phyloP scores from a whole-genome alignment of 2,888 invertebrate genomes.

The Diaperis boleti region DNA sequence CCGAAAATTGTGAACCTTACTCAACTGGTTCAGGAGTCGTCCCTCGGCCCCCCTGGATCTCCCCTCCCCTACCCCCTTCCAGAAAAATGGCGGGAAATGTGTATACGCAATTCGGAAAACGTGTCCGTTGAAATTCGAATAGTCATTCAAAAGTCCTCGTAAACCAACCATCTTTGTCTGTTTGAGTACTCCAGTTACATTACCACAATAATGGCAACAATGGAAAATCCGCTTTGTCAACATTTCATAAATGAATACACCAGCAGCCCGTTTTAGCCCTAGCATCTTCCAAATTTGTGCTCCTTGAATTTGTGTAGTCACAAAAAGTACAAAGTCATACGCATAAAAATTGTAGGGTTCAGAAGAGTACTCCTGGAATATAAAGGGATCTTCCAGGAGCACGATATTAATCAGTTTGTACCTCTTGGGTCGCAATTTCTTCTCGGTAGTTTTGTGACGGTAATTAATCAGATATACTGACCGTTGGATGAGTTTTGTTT shows the following conservation, averaged over 20 bases:
- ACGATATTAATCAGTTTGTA: conserved; percentile 37
- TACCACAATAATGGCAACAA: conserved; percentile 40
- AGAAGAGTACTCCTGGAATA: conserved; percentile 17
- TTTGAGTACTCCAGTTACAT: conserved; percentile 20
- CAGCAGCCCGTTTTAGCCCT: conserved; percentile 32
- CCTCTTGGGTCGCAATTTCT: conserved; percentile 16
- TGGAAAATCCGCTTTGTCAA: conserved; percentile 5
- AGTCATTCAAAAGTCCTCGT: conserved; percentile 32
- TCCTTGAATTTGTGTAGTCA: not conserved
- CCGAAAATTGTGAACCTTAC: conserved; percentile 36
- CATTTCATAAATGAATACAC: conserved; percentile 14
- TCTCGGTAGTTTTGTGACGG: not conserved
- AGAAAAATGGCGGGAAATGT: conserved; percentile 43
- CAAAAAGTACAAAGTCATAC: conserved; percentile 30
- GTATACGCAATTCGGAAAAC: conserved; percentile 40
- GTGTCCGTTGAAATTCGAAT: conserved; percentile 40
- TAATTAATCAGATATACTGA: conserved; percentile 11
- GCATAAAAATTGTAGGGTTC: conserved; percentile 24
- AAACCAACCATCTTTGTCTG: conserved; percentile 6
- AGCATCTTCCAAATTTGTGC: conserved; percentile 24
- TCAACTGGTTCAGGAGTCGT: conserved; percentile 4
- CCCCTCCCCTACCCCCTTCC: not conserved
- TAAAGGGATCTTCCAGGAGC: conserved; percentile 24
- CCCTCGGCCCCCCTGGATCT: not conserved
- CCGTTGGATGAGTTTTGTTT: not conserved